These are phyloP conservation scores for Drosophila burlai DNA, from an alignment of 1,140 invertebrate species.

Conservation along the genomic window DNA sequence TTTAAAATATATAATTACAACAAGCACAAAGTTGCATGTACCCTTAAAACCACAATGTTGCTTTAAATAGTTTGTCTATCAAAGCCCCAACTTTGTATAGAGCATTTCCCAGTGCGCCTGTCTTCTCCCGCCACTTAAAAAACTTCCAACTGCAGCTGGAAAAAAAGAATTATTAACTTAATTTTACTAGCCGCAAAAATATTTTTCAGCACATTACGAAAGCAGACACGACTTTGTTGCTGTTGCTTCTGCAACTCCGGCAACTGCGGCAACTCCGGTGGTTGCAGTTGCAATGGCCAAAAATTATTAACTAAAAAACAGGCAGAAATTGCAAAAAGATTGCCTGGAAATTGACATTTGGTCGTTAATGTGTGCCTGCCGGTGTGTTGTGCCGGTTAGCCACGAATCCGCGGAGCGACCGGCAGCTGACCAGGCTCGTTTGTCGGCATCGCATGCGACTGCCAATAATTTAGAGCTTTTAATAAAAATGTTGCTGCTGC, in stretches of 20 bases:
- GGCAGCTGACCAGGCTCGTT: conserved; percentile 62
- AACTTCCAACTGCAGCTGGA: conserved; percentile 3
- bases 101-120: neutral
- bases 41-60: neutral
- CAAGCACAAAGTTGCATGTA: too few relatives aligned
- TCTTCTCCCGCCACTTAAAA: conserved; percentile 42
- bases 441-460: conserved; percentile 75
- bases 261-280: conserved; percentile 13
- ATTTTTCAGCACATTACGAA: conserved; percentile 68
- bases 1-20: too few relatives aligned
- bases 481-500: conserved; percentile 77
- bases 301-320: conserved; percentile 79
- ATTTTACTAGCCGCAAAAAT: conserved; percentile 65
- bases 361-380: conserved; percentile 69
- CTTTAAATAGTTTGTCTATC: neutral
- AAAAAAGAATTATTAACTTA: conserved; percentile 71
- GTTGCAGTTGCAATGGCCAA: conserved; percentile 52
- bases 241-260: conserved; percentile 45
- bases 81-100: conserved; percentile 7
- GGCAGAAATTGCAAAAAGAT: conserved; percentile 74
- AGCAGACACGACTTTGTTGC: conserved; percentile 48
- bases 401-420: conserved; percentile 8
- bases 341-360: conserved; percentile 81
- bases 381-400: conserved; percentile 27
- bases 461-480: conserved; percentile 83